Evolutionary conservation across 2,888 invertebrate species (phyloP).

Genomic region (Aporophyla lueneburgensis): DNA sequence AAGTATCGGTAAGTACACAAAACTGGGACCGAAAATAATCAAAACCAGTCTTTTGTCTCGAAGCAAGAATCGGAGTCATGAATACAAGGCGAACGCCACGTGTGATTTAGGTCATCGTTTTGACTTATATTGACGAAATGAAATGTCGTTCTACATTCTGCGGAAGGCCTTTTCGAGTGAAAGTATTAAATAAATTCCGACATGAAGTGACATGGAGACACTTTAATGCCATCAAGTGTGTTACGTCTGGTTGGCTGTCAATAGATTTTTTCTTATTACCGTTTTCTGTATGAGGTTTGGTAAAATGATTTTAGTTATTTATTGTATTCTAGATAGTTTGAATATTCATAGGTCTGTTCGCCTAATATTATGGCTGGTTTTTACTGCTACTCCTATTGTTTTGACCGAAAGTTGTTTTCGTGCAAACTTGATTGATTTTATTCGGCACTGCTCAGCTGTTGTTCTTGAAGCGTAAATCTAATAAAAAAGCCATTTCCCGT

Average conservation of each 20-base stretch:
- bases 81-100: slow-evolving; percentile 5
- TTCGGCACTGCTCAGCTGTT: neutral
- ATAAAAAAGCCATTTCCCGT: neutral
- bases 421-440: slow-evolving; percentile 22
- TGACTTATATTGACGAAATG: slow-evolving; percentile 51
- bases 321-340: neutral
- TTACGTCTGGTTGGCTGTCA: neutral
- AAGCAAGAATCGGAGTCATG: slow-evolving; percentile 28
- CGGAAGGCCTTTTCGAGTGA: slow-evolving; percentile 22
- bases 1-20: neutral
- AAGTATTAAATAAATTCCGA: slow-evolving; percentile 48
- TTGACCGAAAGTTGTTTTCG: slow-evolving; percentile 23
- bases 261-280: slow-evolving; percentile 7
- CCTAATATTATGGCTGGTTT: neutral
- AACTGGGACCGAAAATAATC: slow-evolving; percentile 32
- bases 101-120: slow-evolving; percentile 41
- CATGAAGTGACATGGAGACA: slow-evolving; percentile 43
- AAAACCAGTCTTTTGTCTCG: slow-evolving; percentile 35
- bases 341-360: no score
- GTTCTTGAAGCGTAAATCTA: neutral
- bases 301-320: slow-evolving; percentile 4
- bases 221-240: slow-evolving; percentile 14
- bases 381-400: neutral
- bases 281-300: neutral
- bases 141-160: slow-evolving; percentile 45